These are phyloP conservation scores for Malthinus seriepunctatus DNA, from an alignment of 2,888 invertebrate species.

Conservation along the genomic window DNA sequence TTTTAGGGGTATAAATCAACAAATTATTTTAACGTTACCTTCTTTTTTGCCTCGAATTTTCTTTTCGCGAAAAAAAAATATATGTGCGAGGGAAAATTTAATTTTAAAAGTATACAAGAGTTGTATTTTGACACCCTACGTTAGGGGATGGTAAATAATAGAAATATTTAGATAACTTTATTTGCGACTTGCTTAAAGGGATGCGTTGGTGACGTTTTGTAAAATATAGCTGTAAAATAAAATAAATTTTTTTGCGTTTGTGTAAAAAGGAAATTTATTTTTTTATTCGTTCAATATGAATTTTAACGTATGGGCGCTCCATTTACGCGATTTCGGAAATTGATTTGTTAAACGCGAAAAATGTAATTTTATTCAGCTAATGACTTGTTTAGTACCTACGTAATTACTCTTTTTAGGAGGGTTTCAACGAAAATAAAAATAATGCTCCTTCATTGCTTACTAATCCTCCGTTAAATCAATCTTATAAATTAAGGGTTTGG, in stretches of 20 bases:
- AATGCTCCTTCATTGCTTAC: no score
- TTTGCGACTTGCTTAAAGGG: conserved; percentile 4
- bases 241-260: no score
- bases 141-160: conserved; percentile 22
- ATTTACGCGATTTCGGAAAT: background rate
- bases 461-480: no score
- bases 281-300: background rate
- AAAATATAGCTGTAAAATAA: background rate
- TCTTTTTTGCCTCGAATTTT: no score
- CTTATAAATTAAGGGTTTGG: no score
- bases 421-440: no score
- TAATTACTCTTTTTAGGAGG: no score
- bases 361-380: background rate
- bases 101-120: conserved; percentile 18
- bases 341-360: background rate
- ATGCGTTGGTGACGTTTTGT: background rate
- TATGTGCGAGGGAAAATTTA: conserved; percentile 17
- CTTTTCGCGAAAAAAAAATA: background rate
- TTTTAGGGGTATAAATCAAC: no score
- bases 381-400: no score
- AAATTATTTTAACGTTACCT: no score
- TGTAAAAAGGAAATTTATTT: no score
- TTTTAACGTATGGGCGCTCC: background rate
- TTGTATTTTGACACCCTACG: conserved; percentile 20
- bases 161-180: conserved; percentile 21